Conservation (phyloP, 2,113 vertebrate species). For the Podilymbus podiceps region DNA sequence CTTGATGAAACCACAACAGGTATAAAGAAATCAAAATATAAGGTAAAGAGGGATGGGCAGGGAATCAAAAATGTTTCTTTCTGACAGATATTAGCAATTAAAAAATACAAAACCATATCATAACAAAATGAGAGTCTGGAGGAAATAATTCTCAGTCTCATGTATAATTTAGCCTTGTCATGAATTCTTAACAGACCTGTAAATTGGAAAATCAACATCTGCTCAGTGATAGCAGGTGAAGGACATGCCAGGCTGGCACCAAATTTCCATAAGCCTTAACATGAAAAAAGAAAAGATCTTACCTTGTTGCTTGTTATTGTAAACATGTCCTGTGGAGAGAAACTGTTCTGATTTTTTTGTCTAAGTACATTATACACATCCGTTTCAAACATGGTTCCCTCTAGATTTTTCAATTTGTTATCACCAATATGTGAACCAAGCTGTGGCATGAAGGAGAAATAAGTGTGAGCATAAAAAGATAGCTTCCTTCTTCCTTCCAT, state of each 20-base stretch:
- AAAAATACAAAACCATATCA: not conserved
- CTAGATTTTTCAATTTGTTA: not conserved
- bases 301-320: not conserved
- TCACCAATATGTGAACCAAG: not conserved
- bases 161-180: conserved; percentile 24
- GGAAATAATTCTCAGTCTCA: not conserved
- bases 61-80: not conserved
- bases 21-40: not conserved
- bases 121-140: not conserved
- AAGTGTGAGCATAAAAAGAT: not conserved
- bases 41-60: not conserved
- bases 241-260: not conserved
- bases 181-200: conserved; percentile 44
- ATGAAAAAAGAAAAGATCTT: not conserved
- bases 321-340: not conserved
- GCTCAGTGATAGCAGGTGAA: conserved; percentile 15
- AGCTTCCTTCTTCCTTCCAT: not conserved
- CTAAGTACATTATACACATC: not conserved
- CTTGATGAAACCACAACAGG: too few species aligned
- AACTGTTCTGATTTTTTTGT: not conserved
- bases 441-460: not conserved
- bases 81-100: not conserved
- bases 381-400: not conserved
- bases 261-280: not conserved
- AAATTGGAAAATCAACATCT: conserved; percentile 56